A percentile compares a stretch with the other conserved stretches of the same genome.
Evolutionary conservation across 2,888 invertebrate genomes (phyloP).

Genomic region (Mechanitis messenoides): DNA sequence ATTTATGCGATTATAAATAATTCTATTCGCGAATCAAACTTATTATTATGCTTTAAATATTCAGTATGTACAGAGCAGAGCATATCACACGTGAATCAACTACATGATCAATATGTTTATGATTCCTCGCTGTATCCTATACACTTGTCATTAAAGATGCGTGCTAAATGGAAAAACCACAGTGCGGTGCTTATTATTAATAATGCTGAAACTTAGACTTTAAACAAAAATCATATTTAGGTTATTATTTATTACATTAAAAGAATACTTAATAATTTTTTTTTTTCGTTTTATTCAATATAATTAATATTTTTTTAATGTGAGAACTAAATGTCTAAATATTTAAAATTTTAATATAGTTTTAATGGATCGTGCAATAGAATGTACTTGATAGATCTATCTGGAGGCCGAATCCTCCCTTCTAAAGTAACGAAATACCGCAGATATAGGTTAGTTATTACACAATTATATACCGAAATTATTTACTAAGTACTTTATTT

Average conservation of each 20-base stretch:
- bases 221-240: no score
- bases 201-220: no score
- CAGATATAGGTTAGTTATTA: not conserved
- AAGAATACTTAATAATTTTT: no score
- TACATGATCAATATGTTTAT: conserved; percentile 41
- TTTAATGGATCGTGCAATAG: not conserved
- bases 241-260: no score
- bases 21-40: conserved; percentile 34
- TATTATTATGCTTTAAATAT: conserved; percentile 43
- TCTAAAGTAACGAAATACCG: conserved; percentile 1
- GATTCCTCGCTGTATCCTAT: conserved; percentile 48
- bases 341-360: no score
- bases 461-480: no score
- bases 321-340: no score
- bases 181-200: no score
- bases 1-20: conserved; percentile 36
- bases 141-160: conserved; percentile 20
- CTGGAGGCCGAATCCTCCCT: conserved; percentile 5
- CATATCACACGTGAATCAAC: conserved; percentile 46
- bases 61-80: conserved; percentile 48
- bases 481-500: no score
- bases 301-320: no score
- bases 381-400: not conserved
- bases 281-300: no score
- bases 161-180: no score